Evolutionary conservation across 2,888 invertebrate species (phyloP), one percentile per base, ranked within the genome.

Genomic region (Empis stercorea): DNA sequence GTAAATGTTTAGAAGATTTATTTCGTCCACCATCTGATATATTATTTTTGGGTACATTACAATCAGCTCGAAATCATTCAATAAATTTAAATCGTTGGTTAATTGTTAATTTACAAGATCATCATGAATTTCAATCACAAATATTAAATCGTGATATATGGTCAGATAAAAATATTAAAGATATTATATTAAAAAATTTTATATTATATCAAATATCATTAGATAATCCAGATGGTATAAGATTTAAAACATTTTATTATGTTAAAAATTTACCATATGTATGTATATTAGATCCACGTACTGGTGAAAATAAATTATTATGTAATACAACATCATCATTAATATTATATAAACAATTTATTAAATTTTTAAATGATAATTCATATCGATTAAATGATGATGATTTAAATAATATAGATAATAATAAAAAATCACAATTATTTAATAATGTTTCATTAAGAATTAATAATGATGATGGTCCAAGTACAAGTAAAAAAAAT

Each of bases 91-190:
- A 78, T 55, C 74, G 75, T 48, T 84, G 84, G 84, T 60, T 84
- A 20, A 66, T 84, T 55, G 79, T 83, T 0, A 84, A 84, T 60
- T 73, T 84, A 10, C 83, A 84, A 61, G 76, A 81, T 62, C 74
- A 77, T 20, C 73, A 75, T 55, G 79, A 79, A 13, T 84, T 84
- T 60, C 67, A 76, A 17, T 83, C 82, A 54, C 82, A 83, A 64
- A 73, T 78, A 10, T 66, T 84, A 42, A 82, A 83, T 64, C 70
- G 82, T 40, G 84, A 84, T 60, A 75, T 84, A 2, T 84, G 84
- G 84, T 74, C 80, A 13, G 74, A 76, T 54, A 62, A 65, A 39
- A 72, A 74, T 47, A 73, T 84, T 7, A 74, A 76, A 51, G 72
- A 73, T 47, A 65, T 83, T 48, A 68, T 84, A 17, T 72, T 73